These are phyloP conservation scores for Anthrax anthrax DNA, from an alignment of 2,888 invertebrate genomes.

Conservation along the genomic window DNA sequence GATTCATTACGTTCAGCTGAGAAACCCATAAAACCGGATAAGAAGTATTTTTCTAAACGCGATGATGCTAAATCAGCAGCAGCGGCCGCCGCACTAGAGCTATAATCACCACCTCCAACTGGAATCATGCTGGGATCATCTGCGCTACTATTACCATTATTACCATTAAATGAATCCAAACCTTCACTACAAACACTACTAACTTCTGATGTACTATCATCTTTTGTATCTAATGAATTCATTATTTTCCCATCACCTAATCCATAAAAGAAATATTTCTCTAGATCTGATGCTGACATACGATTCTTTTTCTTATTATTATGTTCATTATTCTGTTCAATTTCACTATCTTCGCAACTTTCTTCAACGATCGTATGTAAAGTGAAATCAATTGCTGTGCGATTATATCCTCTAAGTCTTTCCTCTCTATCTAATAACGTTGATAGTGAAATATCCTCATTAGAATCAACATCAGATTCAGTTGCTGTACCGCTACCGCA, in stretches of 20 bases:
- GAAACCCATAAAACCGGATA: constrained; percentile 73
- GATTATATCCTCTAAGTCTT: constrained; percentile 67
- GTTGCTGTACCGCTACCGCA: constrained; percentile 53
- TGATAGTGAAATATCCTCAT: constrained; percentile 44
- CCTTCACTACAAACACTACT: constrained; percentile 77
- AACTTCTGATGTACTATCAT: constrained; percentile 62
- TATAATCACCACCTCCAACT: constrained; percentile 31
- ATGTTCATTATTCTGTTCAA: constrained; percentile 51
- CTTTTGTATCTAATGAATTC: constrained; percentile 36
- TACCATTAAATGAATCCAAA: constrained; percentile 51
- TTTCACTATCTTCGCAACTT: constrained; percentile 86
- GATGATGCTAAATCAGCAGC: constrained; percentile 68
- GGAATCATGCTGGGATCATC: no score
- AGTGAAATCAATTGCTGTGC: constrained; percentile 74
- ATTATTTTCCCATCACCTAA: constrained; percentile 53
- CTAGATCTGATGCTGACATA: constrained; percentile 67
- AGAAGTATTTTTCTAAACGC: constrained; percentile 76
- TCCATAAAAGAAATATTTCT: constrained; percentile 82
- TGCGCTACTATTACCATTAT: constrained; percentile 34
- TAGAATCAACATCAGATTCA: constrained; percentile 49
- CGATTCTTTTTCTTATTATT: constrained; percentile 38
- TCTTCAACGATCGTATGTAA: constrained; percentile 88
- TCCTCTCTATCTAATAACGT: constrained; percentile 60
- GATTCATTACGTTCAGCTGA: constrained; percentile 55
- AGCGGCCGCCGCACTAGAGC: constrained; percentile 32